phyloP scores from a whole-genome alignment of 1,140 invertebrate species.

The Calliphora vicina region DNA sequence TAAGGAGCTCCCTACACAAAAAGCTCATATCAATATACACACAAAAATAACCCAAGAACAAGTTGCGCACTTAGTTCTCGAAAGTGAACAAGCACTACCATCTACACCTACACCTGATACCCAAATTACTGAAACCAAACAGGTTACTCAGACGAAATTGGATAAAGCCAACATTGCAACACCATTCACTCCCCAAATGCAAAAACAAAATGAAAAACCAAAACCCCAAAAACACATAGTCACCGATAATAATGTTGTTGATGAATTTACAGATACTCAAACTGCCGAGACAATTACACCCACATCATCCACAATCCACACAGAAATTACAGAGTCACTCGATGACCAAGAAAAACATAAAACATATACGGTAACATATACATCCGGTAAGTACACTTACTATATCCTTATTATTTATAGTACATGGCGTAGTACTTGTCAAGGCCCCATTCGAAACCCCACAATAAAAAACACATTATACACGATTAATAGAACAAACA shows the following conservation, averaged over 20 bases:
- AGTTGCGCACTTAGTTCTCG: background rate
- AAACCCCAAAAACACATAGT: background rate
- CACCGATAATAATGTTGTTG: background rate
- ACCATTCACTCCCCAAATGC: background rate
- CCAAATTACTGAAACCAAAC: background rate
- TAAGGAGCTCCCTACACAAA: background rate
- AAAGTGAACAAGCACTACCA: background rate
- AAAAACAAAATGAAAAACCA: background rate
- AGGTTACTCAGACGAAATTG: background rate
- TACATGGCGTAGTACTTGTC: conserved; percentile 54
- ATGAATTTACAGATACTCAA: conserved; percentile 15
- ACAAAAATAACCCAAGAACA: background rate
- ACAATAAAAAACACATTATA: conserved; percentile 58
- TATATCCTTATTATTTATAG: background rate
- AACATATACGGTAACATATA: conserved; percentile 36
- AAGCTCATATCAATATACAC: background rate
- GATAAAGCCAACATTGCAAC: background rate
- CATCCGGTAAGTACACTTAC: conserved; percentile 37
- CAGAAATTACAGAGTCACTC: conserved; percentile 1
- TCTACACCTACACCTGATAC: background rate
- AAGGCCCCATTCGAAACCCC: conserved; percentile 27
- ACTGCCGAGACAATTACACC: background rate
- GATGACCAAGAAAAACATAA: background rate
- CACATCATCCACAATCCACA: conserved; percentile 11
- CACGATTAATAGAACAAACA: conserved; percentile 52